These are phyloP conservation scores for Helarctos malayanus DNA, from an alignment of 2,797 vertebrate genomes.

Conservation along the genomic window DNA sequence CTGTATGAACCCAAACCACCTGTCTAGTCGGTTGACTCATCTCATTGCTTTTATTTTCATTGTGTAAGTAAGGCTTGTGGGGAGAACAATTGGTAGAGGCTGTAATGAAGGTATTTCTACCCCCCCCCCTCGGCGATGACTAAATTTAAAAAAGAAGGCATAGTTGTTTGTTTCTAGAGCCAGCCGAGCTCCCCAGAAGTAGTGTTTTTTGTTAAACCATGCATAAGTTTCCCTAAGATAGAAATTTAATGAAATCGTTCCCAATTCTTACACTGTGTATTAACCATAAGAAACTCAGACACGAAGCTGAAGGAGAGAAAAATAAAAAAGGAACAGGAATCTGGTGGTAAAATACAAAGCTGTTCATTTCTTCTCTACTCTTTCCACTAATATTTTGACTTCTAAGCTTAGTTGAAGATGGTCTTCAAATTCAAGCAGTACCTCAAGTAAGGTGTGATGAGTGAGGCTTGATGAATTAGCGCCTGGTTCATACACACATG, in stretches of 20 bases:
- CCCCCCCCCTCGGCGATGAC: not conserved
- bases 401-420: not conserved
- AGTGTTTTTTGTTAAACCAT: not conserved
- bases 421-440: not conserved
- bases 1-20: not conserved
- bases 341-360: not conserved
- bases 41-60: conserved; percentile 41
- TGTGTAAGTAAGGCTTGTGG: conserved; percentile 3
- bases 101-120: conserved; percentile 23
- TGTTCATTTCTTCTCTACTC: not conserved
- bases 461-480: not conserved
- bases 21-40: conserved; percentile 24
- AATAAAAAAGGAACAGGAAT: not conserved
- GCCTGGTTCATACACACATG: not conserved
- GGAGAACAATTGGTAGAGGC: not conserved
- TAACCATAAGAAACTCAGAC: not conserved
- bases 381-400: not conserved
- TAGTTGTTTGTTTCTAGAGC: not conserved
- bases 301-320: not conserved
- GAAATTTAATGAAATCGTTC: not conserved
- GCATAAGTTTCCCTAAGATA: not conserved
- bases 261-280: not conserved
- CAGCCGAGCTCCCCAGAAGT: not conserved
- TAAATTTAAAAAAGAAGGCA: conserved; percentile 4
- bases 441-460: not conserved